Base-by-base conservation (phyloP, 2,888 invertebrate genomes). In the Agonopterix arenella region DNA sequence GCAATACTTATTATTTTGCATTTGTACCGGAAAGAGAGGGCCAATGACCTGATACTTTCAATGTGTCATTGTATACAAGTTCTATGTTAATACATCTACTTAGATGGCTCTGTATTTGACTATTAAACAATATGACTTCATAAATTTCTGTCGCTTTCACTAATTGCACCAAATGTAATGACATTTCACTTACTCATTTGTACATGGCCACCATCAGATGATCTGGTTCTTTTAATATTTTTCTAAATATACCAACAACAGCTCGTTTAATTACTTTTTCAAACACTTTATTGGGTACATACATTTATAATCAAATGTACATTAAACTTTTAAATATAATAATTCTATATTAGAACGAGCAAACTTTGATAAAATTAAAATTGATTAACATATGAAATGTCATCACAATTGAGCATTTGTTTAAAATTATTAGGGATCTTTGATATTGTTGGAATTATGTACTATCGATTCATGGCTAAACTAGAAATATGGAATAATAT, bases 171-270 rank as follows among this genome's bases (percentile, higher is more conserved):
- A 66, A 64, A 57, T 66, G 67, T 76, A 71, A 81, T 70, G 79
- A 74, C 80, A 67, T 49, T 74, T 79, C 86, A 86, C 84, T 79
- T 76, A 61, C 68, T 66, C 59, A 91, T 92, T 92, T 92, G 92
- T 92, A 92, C 92, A 91, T 91, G 90, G 89, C 77, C 84, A 90
- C 89, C 92, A 92, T 92, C 92, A 92, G 92, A 92, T 92, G 92
- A 91, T 92, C 92, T 92, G 92, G 80, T 80, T 84, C 67, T 66
- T 76, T 81, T 84, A 78, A 83, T 81, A 84, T 84, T 89, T 88
- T 81, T 70, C 88, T 89, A 89, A 89, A 89, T 86, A 89, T 89
- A 89, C 86, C 89, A 89, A 89, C 89, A 89, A 89, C 83, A 80
- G 85, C 85, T 86, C 88, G 83, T 70, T 63, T 54, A 59, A 62